These are phyloP conservation scores for Hermetia illucens DNA, from an alignment of 1,140 invertebrate genomes.

Conservation along the genomic window DNA sequence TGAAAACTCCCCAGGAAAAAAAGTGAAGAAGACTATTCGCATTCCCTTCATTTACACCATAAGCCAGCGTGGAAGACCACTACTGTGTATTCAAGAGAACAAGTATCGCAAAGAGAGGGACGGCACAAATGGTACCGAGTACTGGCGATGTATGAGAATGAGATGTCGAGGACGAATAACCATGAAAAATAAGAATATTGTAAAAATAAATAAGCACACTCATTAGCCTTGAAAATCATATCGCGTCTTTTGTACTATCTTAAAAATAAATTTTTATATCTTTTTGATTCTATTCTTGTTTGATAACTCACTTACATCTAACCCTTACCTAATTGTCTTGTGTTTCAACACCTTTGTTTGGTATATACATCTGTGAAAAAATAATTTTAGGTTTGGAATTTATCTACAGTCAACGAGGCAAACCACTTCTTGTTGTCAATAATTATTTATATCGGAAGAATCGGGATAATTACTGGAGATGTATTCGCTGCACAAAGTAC, in stretches of 20 bases:
- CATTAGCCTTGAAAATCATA: not conserved
- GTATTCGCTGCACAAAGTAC: constrained; percentile 9
- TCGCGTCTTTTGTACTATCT: no score
- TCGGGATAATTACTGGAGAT: constrained; percentile 13
- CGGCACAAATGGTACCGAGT: constrained; percentile 1
- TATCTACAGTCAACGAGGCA: constrained; percentile 11
- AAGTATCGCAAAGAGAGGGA: constrained; percentile 3
- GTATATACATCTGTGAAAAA: no score
- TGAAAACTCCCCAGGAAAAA: no score
- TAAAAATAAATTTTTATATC: no score
- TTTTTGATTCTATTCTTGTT: no score
- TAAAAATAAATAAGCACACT: constrained; percentile 1
- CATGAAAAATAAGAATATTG: not conserved
- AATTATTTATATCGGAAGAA: constrained; percentile 13
- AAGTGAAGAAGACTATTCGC: no score
- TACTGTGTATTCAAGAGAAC: not conserved
- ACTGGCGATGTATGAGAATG: constrained; percentile 7
- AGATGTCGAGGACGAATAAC: constrained; percentile 1
- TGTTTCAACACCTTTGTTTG: no score
- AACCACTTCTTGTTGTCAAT: constrained; percentile 9
- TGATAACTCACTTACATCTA: no score
- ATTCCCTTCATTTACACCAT: no score
- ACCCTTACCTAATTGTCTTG: no score
- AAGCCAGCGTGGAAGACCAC: constrained; percentile 6
- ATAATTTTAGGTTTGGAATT: constrained; percentile 7